Evolutionary conservation across 2,888 invertebrate genomes (phyloP).

Genomic region (Crossocerus cetratus): DNA sequence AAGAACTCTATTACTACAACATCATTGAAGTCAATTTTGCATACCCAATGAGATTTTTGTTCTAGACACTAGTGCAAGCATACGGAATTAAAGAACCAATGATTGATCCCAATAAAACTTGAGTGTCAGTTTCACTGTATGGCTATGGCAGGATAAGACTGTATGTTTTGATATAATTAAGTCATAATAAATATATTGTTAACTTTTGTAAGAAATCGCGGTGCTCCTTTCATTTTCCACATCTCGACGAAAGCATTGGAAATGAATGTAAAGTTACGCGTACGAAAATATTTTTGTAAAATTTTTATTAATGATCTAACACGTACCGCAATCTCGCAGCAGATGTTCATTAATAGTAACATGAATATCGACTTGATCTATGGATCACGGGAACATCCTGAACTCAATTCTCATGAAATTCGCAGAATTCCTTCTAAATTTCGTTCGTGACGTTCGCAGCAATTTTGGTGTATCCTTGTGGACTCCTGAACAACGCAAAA

Average conservation of each 20-base stretch:
- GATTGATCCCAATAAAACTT: slow-evolving; percentile 59
- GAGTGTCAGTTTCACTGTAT: background rate
- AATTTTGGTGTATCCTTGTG: slow-evolving; percentile 24
- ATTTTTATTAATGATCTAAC: slow-evolving; percentile 68
- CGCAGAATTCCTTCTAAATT: slow-evolving; percentile 11
- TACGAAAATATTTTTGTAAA: slow-evolving; percentile 50
- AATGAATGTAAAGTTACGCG: slow-evolving; percentile 13
- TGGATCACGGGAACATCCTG: slow-evolving; percentile 31
- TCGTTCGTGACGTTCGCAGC: slow-evolving; percentile 21
- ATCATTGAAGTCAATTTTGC: background rate
- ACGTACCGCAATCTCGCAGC: slow-evolving; percentile 61
- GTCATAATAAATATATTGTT: background rate
- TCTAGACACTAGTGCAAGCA: slow-evolving; percentile 60
- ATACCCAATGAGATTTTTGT: slow-evolving; percentile 24
- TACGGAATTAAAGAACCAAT: slow-evolving; percentile 64
- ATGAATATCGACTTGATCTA: slow-evolving; percentile 39
- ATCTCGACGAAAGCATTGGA: background rate
- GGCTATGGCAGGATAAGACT: too few species aligned
- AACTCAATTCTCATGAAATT: slow-evolving; percentile 33
- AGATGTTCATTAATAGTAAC: slow-evolving; percentile 62
- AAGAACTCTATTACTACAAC: slow-evolving; percentile 9
- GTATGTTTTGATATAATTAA: too few species aligned
- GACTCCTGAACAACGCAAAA: slow-evolving; percentile 24
- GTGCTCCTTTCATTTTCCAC: background rate
- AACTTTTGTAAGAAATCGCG: background rate